Evolutionary conservation across 92 coral and sea anemone species (phyloP).

Genomic region (Epizoanthus stellaris): DNA sequence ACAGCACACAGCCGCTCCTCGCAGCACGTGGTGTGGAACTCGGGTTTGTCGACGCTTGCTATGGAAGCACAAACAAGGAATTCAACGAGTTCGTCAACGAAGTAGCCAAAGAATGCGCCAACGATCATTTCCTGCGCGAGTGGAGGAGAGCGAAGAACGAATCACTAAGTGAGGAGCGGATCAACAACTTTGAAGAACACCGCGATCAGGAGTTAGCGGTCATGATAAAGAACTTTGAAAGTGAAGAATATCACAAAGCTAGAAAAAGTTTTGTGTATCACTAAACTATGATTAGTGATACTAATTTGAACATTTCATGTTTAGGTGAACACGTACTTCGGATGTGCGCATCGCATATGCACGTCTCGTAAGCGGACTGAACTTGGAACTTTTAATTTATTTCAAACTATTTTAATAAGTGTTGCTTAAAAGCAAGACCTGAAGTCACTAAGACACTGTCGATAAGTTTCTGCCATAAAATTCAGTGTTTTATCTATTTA

Average conservation of each 20-base stretch:
- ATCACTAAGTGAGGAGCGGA: conserved; percentile 35
- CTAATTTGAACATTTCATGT: too few species aligned
- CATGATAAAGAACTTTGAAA: conserved; percentile 69
- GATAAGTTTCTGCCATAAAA: too few species aligned
- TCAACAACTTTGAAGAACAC: conserved; percentile 54
- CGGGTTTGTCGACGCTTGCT: conserved; percentile 58
- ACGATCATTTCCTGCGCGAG: conserved; percentile 19
- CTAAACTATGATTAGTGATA: not conserved
- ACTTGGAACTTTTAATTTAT: too few species aligned
- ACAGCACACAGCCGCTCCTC: conserved; percentile 53
- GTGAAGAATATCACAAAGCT: conserved; percentile 64
- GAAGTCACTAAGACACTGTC: too few species aligned
- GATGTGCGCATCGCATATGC: too few species aligned
- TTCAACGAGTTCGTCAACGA: conserved; percentile 49
- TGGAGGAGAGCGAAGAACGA: conserved; percentile 38
- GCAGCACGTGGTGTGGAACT: conserved; percentile 61
- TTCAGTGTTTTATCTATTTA: too few species aligned
- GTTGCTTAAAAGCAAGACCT: too few species aligned
- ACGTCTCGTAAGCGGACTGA: too few species aligned
- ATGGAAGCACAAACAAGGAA: conserved; percentile 43
- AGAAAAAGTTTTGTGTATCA: conserved; percentile 68
- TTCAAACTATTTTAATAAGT: too few species aligned
- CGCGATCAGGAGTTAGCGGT: conserved; percentile 53
- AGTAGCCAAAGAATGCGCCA: conserved; percentile 38
- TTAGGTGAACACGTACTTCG: too few species aligned